Percentiles rank a stretch among this genome's conserved stretches.
phyloP scores from a whole-genome alignment of 2,797 vertebrate species.

The Distichodus sexfasciatus region DNA sequence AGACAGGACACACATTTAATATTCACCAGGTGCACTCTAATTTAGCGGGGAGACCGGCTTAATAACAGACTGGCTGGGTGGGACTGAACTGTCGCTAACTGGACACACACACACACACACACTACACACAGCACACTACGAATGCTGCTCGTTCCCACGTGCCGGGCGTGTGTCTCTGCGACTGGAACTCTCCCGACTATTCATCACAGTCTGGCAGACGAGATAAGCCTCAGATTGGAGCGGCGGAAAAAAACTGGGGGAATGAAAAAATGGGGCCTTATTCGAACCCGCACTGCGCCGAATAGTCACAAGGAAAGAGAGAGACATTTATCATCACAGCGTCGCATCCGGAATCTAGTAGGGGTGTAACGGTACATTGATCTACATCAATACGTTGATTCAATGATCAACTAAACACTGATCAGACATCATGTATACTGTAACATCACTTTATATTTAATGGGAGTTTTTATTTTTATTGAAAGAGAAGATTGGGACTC shows the following conservation, averaged over 20 bases:
- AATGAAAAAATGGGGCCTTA: constrained; percentile 5
- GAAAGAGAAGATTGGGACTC: too few relatives aligned
- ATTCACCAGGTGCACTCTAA: constrained; percentile 11
- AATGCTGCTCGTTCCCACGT: neutral
- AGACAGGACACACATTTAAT: too few relatives aligned
- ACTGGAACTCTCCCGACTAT: neutral
- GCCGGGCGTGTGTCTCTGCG: neutral
- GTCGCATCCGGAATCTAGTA: too few relatives aligned
- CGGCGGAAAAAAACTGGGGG: constrained; percentile 9
- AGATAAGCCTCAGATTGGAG: constrained; percentile 18
- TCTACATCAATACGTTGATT: too few relatives aligned
- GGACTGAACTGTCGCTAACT: neutral
- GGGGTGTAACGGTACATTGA: too few relatives aligned
- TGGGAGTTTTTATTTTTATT: too few relatives aligned
- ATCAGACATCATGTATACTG: too few relatives aligned
- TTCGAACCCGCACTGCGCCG: constrained; percentile 5
- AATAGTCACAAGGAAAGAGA: constrained; percentile 3
- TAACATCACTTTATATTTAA: too few relatives aligned
- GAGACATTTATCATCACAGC: constrained; percentile 24
- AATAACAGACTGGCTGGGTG: neutral
- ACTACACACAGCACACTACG: neutral
- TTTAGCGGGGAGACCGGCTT: neutral
- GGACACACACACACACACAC: neutral
- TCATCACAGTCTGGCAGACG: constrained; percentile 19
- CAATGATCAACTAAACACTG: too few relatives aligned